Evolutionary conservation across 2,797 vertebrate species (phyloP).

Genomic region (Alca torda): DNA sequence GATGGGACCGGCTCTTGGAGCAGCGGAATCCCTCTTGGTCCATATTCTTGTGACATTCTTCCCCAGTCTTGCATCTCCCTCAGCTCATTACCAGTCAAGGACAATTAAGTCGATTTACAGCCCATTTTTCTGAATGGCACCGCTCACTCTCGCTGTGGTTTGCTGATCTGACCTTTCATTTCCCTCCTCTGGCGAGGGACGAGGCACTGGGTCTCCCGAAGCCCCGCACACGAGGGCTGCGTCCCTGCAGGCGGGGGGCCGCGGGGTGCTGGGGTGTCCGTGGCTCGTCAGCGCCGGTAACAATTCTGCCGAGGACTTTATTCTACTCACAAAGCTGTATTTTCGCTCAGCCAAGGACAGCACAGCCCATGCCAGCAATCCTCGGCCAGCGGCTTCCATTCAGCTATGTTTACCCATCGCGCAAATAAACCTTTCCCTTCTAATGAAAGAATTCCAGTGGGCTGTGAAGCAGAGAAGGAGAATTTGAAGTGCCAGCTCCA

Average conservation of each 20-base stretch:
- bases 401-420: neutral
- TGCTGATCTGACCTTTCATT: neutral
- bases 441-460: neutral
- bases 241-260: neutral
- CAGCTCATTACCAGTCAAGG: neutral
- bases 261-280: neutral
- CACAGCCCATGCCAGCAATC: neutral
- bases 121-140: neutral
- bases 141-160: neutral
- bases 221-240: accelerated
- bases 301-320: neutral
- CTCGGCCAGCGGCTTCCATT: neutral
- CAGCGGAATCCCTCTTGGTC: neutral
- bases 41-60: neutral
- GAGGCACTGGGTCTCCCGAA: neutral
- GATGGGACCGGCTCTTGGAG: neutral
- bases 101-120: neutral
- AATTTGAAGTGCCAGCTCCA: neutral
- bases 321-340: neutral
- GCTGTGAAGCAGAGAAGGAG: neutral
- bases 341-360: constrained; percentile 15
- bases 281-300: neutral
- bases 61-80: neutral
- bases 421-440: constrained; percentile 29
- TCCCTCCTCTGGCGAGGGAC: neutral